Conservation (phyloP, 1,140 invertebrate species). For the Trichonephila clavata region DNA sequence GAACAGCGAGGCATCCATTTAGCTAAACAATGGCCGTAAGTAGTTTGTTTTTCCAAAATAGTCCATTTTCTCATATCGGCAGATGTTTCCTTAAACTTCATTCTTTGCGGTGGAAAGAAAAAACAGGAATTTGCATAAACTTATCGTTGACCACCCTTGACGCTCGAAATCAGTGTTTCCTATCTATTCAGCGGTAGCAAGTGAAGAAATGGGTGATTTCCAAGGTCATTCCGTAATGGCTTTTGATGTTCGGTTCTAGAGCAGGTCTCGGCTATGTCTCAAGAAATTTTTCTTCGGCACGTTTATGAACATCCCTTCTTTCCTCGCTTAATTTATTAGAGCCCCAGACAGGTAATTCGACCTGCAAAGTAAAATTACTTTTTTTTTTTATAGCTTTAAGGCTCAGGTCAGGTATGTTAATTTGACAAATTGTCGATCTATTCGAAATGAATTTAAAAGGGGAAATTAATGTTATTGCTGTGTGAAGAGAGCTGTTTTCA, state of each 20-base stretch:
- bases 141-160: conserved; percentile 2
- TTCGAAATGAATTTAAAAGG: background rate
- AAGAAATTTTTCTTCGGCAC: no score
- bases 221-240: background rate
- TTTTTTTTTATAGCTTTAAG: no score
- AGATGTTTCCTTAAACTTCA: background rate
- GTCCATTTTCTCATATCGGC: no score
- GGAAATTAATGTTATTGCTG: no score
- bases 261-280: no score
- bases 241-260: background rate
- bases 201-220: background rate
- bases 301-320: no score
- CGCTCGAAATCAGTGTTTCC: background rate
- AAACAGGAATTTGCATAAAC: background rate
- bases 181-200: conserved; percentile 19
- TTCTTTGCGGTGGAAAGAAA: background rate
- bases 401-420: background rate
- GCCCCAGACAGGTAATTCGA: background rate
- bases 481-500: no score
- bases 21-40: no score
- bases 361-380: background rate
- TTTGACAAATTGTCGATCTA: background rate
- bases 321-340: background rate
- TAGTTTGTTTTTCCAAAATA: no score
- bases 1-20: no score